These are phyloP conservation scores for Steinernema scapterisci DNA, from an alignment of 2,888 invertebrate species.

Conservation along the genomic window DNA sequence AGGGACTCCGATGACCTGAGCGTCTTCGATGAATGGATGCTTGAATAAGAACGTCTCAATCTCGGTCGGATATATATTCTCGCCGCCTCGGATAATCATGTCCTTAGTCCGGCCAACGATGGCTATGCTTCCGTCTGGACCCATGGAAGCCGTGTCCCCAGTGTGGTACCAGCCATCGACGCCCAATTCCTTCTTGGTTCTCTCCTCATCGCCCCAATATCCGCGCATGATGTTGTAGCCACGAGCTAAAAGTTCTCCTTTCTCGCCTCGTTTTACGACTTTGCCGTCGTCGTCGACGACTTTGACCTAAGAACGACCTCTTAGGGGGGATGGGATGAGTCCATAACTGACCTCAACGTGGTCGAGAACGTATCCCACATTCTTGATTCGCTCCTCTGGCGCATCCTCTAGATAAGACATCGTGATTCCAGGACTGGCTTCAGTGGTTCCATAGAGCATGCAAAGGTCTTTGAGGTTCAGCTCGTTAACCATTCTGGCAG, in stretches of 20 bases:
- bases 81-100: constrained; percentile 71
- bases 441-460: constrained; percentile 52
- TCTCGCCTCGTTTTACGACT: constrained; percentile 35
- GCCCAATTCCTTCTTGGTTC: constrained; percentile 75
- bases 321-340: not conserved
- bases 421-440: constrained; percentile 27
- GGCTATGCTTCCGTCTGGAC: constrained; percentile 1
- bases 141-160: constrained; percentile 69
- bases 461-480: constrained; percentile 67
- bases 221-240: constrained; percentile 78
- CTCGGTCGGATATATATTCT: constrained; percentile 71
- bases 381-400: constrained; percentile 69
- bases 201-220: constrained; percentile 80
- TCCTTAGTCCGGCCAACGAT: constrained; percentile 69
- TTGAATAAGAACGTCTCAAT: constrained; percentile 70
- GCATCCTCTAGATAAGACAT: constrained; percentile 63
- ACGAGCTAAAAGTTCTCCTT: constrained; percentile 40
- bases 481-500: constrained; percentile 69
- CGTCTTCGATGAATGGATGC: constrained; percentile 70
- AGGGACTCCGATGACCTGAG: constrained; percentile 70
- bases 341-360: constrained; percentile 71
- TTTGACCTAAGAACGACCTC: not conserved
- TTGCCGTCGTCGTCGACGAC: constrained; percentile 34
- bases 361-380: constrained; percentile 72
- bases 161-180: constrained; percentile 79